Evolutionary conservation across 2,888 invertebrate species (phyloP).

Genomic region (Parnassius orleans): DNA sequence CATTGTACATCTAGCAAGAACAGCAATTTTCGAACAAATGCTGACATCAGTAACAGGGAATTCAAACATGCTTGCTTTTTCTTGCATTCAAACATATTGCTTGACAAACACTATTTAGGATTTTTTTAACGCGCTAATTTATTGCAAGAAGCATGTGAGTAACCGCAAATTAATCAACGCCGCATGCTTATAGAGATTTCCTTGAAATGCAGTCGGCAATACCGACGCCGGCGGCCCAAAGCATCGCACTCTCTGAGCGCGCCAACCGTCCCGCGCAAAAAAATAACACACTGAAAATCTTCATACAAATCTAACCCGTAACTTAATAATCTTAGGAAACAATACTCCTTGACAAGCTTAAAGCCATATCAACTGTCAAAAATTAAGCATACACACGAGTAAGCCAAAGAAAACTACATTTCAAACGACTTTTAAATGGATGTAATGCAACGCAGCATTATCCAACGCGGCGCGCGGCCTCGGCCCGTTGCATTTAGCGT

Average conservation of each 20-base stretch:
- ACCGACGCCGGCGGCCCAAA: slow-evolving; percentile 51
- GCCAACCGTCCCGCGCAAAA: slow-evolving; percentile 69
- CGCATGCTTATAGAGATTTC: slow-evolving; percentile 60
- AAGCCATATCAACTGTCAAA: slow-evolving; percentile 81
- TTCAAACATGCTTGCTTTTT: background rate
- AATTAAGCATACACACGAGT: slow-evolving; percentile 77
- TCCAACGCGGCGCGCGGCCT: slow-evolving; percentile 73
- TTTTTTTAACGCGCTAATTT: slow-evolving; percentile 28
- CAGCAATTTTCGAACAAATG: slow-evolving; percentile 33
- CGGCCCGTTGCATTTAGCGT: slow-evolving; percentile 76
- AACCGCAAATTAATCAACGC: slow-evolving; percentile 48
- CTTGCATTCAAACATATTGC: slow-evolving; percentile 32
- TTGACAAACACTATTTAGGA: slow-evolving; percentile 36
- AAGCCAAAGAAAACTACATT: slow-evolving; percentile 73
- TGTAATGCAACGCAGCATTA: slow-evolving; percentile 66
- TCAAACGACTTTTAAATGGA: slow-evolving; percentile 69
- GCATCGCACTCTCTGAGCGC: slow-evolving; percentile 63
- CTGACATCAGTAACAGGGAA: slow-evolving; percentile 25
- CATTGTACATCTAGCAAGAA: slow-evolving; percentile 50
- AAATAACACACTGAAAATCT: slow-evolving; percentile 58
- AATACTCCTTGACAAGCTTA: slow-evolving; percentile 54
- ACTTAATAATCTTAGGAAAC: slow-evolving; percentile 49
- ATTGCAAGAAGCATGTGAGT: slow-evolving; percentile 45
- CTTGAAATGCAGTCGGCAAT: slow-evolving; percentile 64
- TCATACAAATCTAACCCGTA: slow-evolving; percentile 68